phyloP scores from a whole-genome alignment of 2,113 vertebrate species.

The Pelvicachromis taeniatus region DNA sequence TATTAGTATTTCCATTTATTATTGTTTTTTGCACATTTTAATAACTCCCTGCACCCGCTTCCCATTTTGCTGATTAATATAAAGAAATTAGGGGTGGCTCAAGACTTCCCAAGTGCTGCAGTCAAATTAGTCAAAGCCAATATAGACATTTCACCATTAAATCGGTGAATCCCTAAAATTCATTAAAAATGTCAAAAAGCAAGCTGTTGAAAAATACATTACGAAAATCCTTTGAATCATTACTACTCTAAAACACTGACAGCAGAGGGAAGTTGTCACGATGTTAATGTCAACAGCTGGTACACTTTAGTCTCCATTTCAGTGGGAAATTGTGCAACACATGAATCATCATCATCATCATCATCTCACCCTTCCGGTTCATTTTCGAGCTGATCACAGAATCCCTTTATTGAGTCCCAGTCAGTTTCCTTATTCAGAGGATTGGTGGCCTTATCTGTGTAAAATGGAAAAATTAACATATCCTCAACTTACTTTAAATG shows the following conservation, averaged over 20 bases:
- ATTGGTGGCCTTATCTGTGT: constrained; percentile 89
- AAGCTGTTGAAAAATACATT: not conserved
- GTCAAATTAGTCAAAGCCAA: not conserved
- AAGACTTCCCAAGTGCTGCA: not conserved
- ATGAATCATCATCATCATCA: not conserved
- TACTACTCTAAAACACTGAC: not conserved
- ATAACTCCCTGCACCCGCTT: not conserved
- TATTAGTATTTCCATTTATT: no score
- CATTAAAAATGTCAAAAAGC: not conserved
- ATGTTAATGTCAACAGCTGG: not conserved
- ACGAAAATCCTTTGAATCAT: not conserved
- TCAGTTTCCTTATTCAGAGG: constrained; percentile 90
- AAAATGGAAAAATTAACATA: not conserved
- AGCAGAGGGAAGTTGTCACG: not conserved
- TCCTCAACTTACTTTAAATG: not conserved
- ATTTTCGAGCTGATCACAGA: constrained; percentile 90
- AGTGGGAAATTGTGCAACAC: not conserved
- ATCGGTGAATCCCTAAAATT: not conserved
- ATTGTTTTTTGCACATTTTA: not conserved
- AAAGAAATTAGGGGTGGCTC: not conserved
- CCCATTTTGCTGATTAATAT: not conserved
- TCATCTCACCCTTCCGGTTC: constrained; percentile 87
- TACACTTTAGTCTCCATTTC: not conserved
- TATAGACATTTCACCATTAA: not conserved
- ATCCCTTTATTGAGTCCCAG: constrained; percentile 86